A percentile compares a stretch with the other conserved stretches of the same genome.
Conservation (phyloP, 2,113 vertebrate species). For the Burhinus oedicnemus region DNA sequence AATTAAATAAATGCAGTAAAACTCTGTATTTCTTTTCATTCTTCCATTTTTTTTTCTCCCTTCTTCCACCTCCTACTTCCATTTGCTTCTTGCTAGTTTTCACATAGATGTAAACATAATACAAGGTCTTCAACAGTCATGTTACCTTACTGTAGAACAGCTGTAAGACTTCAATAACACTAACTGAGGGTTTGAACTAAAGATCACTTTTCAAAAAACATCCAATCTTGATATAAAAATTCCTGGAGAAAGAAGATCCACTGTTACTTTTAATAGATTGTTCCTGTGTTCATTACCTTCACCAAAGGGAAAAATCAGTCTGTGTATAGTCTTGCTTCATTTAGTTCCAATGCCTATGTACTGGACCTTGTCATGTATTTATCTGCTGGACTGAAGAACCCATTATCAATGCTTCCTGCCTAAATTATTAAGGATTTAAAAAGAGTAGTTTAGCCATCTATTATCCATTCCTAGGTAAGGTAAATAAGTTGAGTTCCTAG, state of each 20-base stretch:
- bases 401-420: not conserved
- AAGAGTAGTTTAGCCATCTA: not conserved
- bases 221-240: not conserved
- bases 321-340: not conserved
- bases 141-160: not conserved
- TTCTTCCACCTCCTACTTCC: not conserved
- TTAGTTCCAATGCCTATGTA: not conserved
- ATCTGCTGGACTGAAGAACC: not conserved
- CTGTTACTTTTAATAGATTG: not conserved
- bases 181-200: not conserved
- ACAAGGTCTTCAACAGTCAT: not conserved
- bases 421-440: not conserved
- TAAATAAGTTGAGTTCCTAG: not conserved
- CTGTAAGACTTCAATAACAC: not conserved
- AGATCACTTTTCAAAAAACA: not conserved
- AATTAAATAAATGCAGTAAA: not conserved
- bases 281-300: not conserved
- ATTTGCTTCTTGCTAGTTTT: not conserved
- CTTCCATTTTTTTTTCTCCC: not conserved
- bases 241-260: not conserved
- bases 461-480: not conserved
- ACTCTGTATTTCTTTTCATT: not conserved
- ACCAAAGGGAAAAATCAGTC: not conserved
- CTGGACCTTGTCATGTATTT: rapidly evolving
- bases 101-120: not conserved